Base-by-base conservation (phyloP, 2,797 vertebrate genomes). In the Otus scops region DNA sequence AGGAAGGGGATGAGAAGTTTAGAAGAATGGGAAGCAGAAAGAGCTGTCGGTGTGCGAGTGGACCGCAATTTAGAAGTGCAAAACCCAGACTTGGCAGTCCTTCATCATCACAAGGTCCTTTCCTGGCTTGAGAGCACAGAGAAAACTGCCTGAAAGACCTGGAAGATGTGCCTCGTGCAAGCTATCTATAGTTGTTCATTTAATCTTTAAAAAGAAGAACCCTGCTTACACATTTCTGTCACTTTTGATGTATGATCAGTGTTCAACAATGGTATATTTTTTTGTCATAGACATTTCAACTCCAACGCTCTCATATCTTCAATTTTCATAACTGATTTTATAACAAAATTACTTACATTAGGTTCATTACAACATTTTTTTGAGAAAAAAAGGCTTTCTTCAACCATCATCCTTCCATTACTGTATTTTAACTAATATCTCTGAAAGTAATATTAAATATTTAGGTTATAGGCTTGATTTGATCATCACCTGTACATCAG, bases 251-350 rank as follows among this genome's bases (percentile, higher is more conserved):
- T 74, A 34, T 73, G 78, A 93, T 85, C 73, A 78, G 75, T 78
- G 82, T 93, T 94, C 93, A 97, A 53, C 77, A 87, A 57, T 79
- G 63, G 59, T 88, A 6, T 67, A n/a, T 57, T 94, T 57, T 94
- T 93, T 93, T 93, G 85, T 92, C 82, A 84, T 60, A 94, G 82
- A 43, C 47, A 60, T 82, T 95, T 95, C 67, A 95, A 89, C 78
- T 88, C 65, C 10, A 3, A 67, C 3, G 4, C 63, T 88, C 92
- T 85, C 50, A 10, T 84, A 68, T 88, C 68, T 93, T 81, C 63
- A 76, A 76, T 95, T 91, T 93, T 96, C 85, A 63, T 95, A 95
- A 96, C 86, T 96, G 88, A 79, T 84, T 85, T 93, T 41, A 92
- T 92, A 84, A 81, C 23, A 84, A 95, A 94, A 92, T 95, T 88